Conservation (phyloP, 2,797 vertebrate genomes). For the Pygocentrus nattereri region DNA sequence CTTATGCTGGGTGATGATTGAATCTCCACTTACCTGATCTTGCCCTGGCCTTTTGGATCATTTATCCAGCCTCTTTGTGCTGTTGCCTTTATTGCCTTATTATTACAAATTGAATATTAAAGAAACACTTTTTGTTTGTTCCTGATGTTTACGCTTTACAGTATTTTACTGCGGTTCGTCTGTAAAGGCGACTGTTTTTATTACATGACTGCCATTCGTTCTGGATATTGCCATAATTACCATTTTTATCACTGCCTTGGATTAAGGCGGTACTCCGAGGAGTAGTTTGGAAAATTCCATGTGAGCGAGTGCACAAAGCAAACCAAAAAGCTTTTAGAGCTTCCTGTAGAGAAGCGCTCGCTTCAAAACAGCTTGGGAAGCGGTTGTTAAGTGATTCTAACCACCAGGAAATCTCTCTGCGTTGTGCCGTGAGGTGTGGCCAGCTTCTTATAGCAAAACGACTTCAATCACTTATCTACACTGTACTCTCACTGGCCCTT, state of each 20-base stretch:
- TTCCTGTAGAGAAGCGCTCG: too few species aligned
- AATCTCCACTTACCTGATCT: slow-evolving; percentile 4
- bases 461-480: too few species aligned
- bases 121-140: neutral
- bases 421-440: too few species aligned
- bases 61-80: neutral
- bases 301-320: too few species aligned
- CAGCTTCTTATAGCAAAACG: too few species aligned
- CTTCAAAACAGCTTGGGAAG: too few species aligned
- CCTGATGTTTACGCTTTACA: neutral
- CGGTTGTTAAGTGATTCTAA: too few species aligned
- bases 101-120: neutral
- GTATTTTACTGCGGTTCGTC: neutral
- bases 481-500: too few species aligned
- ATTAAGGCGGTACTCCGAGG: too few species aligned
- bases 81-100: neutral
- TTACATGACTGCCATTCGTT: neutral
- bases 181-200: neutral
- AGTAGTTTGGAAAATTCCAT: too few species aligned
- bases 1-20: slow-evolving; percentile 1
- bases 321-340: too few species aligned
- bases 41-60: neutral
- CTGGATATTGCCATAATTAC: neutral
- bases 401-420: too few species aligned
- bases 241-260: neutral